Percentiles rank a stretch among this genome's conserved stretches.
Evolutionary conservation across 2,888 invertebrate genomes (phyloP).

Genomic region (Napeogenes inachia): DNA sequence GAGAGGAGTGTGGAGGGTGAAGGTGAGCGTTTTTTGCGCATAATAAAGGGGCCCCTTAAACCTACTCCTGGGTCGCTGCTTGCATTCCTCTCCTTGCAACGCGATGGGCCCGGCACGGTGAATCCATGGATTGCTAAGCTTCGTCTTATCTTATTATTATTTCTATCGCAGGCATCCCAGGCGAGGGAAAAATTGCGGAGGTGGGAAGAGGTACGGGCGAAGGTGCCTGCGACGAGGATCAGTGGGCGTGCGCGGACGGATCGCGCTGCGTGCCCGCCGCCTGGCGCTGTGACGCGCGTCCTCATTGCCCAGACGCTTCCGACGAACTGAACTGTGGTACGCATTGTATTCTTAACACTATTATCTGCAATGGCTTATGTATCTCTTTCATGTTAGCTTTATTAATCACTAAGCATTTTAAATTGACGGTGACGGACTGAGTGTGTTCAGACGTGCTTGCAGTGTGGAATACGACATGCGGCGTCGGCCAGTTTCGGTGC

Average conservation of each 20-base stretch:
- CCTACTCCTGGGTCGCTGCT: too few species aligned
- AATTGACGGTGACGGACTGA: too few species aligned
- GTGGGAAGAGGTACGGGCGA: conserved; percentile 2
- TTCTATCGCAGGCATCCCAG: conserved; percentile 25
- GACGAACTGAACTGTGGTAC: conserved; percentile 80
- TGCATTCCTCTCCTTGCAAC: too few species aligned
- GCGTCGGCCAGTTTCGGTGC: conserved; percentile 86
- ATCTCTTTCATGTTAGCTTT: too few species aligned
- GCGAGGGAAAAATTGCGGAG: conserved; percentile 18
- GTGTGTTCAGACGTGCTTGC: conserved; percentile 23
- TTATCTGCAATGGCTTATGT: too few species aligned
- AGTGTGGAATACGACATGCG: conserved; percentile 75
- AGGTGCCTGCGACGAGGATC: conserved; percentile 48
- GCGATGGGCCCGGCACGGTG: too few species aligned
- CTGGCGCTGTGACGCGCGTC: conserved; percentile 80
- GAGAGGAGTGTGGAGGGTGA: too few species aligned
- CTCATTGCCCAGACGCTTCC: conserved; percentile 80
- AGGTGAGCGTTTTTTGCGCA: too few species aligned
- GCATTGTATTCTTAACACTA: conserved; percentile 27
- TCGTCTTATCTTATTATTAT: too few species aligned
- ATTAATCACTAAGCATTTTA: too few species aligned
- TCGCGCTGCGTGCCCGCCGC: conserved; percentile 78
- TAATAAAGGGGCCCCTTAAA: too few species aligned
- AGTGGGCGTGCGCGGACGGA: conserved; percentile 78
- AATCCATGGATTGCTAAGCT: too few species aligned